Conservation (phyloP, 2,797 vertebrate species). For the Sternarchorhynchus goeldii region DNA sequence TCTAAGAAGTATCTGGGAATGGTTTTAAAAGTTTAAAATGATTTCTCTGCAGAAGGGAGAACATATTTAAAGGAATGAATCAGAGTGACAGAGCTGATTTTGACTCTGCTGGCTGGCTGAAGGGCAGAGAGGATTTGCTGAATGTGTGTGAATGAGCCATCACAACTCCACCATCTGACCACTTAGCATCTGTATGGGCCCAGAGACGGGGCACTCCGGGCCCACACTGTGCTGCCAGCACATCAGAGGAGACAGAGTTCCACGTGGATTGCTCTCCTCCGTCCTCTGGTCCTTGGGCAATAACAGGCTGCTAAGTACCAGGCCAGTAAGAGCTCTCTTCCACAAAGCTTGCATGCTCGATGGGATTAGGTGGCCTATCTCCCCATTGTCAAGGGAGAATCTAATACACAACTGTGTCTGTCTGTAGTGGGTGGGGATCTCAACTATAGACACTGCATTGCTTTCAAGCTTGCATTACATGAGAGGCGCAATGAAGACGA, state of each 20-base stretch:
- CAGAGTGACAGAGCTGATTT: not conserved
- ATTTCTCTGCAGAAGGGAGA: not conserved
- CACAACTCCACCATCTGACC: constrained; percentile 35
- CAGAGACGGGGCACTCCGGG: constrained; percentile 33
- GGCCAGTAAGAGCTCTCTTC: constrained; percentile 22
- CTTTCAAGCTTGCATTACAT: not conserved
- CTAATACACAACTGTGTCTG: constrained; percentile 42
- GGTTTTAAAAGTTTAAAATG: not conserved
- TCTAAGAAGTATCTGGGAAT: too few relatives aligned
- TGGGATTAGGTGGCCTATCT: constrained; percentile 59
- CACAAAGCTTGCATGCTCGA: constrained; percentile 42
- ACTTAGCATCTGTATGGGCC: constrained; percentile 55
- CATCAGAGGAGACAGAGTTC: constrained; percentile 40
- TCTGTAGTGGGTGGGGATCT: constrained; percentile 2
- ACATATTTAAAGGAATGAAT: not conserved
- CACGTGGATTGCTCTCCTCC: constrained; percentile 22
- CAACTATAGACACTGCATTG: not conserved
- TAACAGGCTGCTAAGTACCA: constrained; percentile 38
- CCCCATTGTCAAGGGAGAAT: constrained; percentile 64
- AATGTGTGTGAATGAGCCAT: constrained; percentile 40
- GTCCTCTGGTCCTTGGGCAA: constrained; percentile 56
- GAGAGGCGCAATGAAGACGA: too few relatives aligned
- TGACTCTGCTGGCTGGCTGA: constrained; percentile 11
- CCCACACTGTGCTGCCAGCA: constrained; percentile 16
- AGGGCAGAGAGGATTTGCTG: constrained; percentile 44